These are phyloP conservation scores for Canis aureus DNA, from an alignment of 2,113 vertebrate genomes.

Conservation along the genomic window DNA sequence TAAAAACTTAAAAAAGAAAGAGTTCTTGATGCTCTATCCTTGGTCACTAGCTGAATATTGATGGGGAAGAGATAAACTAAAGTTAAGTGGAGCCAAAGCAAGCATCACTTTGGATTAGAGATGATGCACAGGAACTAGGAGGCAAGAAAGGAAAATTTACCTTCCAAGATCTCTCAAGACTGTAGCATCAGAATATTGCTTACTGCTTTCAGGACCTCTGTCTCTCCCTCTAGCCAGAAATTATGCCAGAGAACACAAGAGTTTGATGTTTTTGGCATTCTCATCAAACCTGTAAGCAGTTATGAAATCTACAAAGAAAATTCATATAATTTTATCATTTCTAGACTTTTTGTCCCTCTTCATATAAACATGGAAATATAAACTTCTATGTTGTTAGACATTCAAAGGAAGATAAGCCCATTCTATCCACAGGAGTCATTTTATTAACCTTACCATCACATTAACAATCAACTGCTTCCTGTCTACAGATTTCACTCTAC, in stretches of 20 bases:
- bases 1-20: neutral
- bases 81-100: slow-evolving; percentile 67
- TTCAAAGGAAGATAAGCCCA: slow-evolving; percentile 94
- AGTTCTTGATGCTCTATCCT: neutral
- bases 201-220: slow-evolving; percentile 92
- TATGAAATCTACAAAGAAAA: slow-evolving; percentile 93
- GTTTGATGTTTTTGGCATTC: slow-evolving; percentile 88
- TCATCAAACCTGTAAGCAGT: slow-evolving; percentile 94
- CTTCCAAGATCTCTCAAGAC: slow-evolving; percentile 93
- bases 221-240: slow-evolving; percentile 93
- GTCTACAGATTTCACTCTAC: slow-evolving; percentile 95
- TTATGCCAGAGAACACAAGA: slow-evolving; percentile 90
- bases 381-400: slow-evolving; percentile 94
- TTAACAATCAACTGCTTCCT: slow-evolving; percentile 96
- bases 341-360: slow-evolving; percentile 92
- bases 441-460: slow-evolving; percentile 93
- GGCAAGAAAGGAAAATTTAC: slow-evolving; percentile 77
- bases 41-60: neutral
- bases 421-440: slow-evolving; percentile 94
- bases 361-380: slow-evolving; percentile 92
- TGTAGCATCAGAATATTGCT: slow-evolving; percentile 88
- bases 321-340: slow-evolving; percentile 92
- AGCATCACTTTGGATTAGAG: slow-evolving; percentile 77
- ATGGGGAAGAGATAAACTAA: slow-evolving; percentile 73
- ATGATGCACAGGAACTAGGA: slow-evolving; percentile 72